Base-by-base conservation (phyloP, 2,888 invertebrate species). In the Dascillus cervinus region DNA sequence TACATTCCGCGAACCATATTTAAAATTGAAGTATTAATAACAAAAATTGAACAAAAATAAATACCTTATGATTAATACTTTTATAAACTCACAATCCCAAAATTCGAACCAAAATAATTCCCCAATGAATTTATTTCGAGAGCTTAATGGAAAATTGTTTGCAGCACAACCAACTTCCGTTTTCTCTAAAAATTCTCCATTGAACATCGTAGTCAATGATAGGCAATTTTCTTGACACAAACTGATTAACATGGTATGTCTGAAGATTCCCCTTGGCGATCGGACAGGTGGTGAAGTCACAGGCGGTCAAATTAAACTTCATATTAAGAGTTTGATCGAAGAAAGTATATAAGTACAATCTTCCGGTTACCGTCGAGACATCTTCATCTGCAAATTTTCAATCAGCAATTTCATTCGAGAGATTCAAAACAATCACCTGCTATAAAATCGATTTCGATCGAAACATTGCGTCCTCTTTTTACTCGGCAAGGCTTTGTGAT, bases 361-460 rank as follows among this genome's bases (percentile, higher is more conserved):
- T 57, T 0, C 65, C 65, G 32, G 63, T 58, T 39, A 74, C n/a
- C n/a, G n/a, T n/a, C n/a, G n/a, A n/a, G n/a, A n/a, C n/a, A n/a
- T n/a, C n/a, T n/a, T n/a, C n/a, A n/a, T n/a, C n/a, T n/a, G n/a
- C n/a, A n/a, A n/a, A n/a, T n/a, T n/a, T n/a, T n/a, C n/a, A n/a
- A n/a, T n/a, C n/a, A n/a, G n/a, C n/a, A n/a, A n/a, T n/a, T n/a
- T 10, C 10, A 19, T 15, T 13, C 25, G 21, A 22, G 29, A 13
- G 9, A n/a, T 19, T 27, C 12, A 27, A 29, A 25, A 22, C 12
- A 58, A 60, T 74, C 70, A 73, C 80, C 62, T 13, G 82, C 72
- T 6, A 71, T 76, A 43, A 72, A 82, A 44, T 80, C 75, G 26
- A 81, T 75, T 9, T 67, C 61, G 13, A 84, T 69, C 1, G 62